Percentiles rank a stretch among this genome's conserved stretches.
Evolutionary conservation across 2,113 vertebrate genomes (phyloP).

Genomic region (Perognathus longimembris): DNA sequence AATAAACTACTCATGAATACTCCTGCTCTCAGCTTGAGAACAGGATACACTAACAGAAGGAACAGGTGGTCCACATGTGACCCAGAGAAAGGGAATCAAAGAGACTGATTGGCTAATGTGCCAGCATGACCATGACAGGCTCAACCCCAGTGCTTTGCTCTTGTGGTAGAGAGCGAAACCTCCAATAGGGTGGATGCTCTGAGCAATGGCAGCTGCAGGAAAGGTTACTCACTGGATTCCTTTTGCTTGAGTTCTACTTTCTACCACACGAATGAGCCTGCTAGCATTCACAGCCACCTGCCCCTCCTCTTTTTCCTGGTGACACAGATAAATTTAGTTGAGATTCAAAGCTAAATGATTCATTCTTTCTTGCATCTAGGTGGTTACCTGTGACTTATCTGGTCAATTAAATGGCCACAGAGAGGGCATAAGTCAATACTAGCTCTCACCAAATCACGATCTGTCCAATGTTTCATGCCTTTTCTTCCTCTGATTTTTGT

Average conservation of each 20-base stretch:
- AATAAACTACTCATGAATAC: neutral
- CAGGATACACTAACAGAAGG: neutral
- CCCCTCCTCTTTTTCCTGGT: neutral
- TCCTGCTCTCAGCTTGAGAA: neutral
- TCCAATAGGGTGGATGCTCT: accelerated
- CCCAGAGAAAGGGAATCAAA: neutral
- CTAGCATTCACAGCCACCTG: accelerated
- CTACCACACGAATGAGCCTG: neutral
- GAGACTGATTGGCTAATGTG: neutral
- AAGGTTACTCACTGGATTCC: neutral
- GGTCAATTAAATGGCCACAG: neutral
- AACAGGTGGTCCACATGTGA: neutral
- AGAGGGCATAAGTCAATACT: neutral
- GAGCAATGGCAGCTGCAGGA: neutral
- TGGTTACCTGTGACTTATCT: neutral
- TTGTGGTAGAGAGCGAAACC: neutral
- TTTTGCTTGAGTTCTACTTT: neutral
- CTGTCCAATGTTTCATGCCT: neutral
- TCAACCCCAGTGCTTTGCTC: too few relatives aligned
- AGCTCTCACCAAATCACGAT: neutral
- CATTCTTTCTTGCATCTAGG: neutral
- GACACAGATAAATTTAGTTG: too few relatives aligned
- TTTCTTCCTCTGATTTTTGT: neutral
- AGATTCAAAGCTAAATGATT: neutral
- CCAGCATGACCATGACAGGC: neutral